Percentiles rank a stretch among this genome's conserved stretches.
These are phyloP conservation scores for Sarcophaga bullata DNA, from an alignment of 1,140 invertebrate genomes.

Conservation along the genomic window DNA sequence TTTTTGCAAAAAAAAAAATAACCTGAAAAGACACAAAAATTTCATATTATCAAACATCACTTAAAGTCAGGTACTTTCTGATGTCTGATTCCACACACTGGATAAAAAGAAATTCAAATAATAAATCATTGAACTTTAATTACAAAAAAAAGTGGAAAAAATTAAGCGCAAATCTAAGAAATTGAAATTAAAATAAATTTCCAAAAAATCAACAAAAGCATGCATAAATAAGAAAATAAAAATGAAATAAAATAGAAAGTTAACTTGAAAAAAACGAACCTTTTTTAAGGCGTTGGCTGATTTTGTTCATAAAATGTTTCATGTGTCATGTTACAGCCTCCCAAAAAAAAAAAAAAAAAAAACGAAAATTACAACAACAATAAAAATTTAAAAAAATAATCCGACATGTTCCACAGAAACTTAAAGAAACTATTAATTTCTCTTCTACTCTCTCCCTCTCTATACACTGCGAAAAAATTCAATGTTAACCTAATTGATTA, in stretches of 20 bases:
- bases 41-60: not conserved
- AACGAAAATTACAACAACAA: too few relatives aligned
- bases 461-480: too few relatives aligned
- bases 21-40: not conserved
- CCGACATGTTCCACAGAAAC: too few relatives aligned
- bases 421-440: too few relatives aligned
- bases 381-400: too few relatives aligned
- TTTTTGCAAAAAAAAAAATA: not conserved
- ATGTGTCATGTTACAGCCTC: conserved; percentile 9
- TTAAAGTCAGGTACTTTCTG: not conserved
- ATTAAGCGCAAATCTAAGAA: too few relatives aligned
- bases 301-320: not conserved
- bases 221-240: not conserved
- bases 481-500: too few relatives aligned
- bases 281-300: conserved; percentile 4
- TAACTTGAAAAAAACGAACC: not conserved
- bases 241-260: not conserved
- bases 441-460: too few relatives aligned
- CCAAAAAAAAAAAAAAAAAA: too few relatives aligned
- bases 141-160: not conserved
- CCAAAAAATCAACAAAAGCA: too few relatives aligned
- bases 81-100: not conserved
- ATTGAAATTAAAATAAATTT: too few relatives aligned
- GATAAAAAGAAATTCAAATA: not conserved
- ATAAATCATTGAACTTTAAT: conserved; percentile 15